A percentile compares a stretch with the other conserved stretches of the same genome.
phyloP scores from a whole-genome alignment of 1,140 invertebrate genomes.

The Formica exsecta region DNA sequence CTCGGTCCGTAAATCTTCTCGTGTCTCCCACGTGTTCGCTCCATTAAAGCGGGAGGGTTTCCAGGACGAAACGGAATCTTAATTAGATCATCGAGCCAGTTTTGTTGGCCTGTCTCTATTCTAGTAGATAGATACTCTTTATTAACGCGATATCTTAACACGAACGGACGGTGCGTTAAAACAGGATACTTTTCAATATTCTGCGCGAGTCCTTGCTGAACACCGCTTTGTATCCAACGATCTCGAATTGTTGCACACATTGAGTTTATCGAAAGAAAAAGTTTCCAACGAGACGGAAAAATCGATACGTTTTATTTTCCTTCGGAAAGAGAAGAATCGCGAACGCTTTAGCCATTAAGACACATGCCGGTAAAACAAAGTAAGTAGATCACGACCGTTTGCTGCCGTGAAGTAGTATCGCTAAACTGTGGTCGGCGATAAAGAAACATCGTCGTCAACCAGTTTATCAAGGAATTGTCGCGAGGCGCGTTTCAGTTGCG shows the following conservation, averaged over 20 bases:
- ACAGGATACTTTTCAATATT: conserved; percentile 6
- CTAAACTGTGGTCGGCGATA: conserved; percentile 18
- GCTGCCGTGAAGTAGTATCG: conserved; percentile 1
- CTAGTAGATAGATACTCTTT: not conserved
- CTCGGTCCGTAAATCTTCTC: conserved; percentile 9
- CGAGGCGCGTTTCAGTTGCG: conserved; percentile 2
- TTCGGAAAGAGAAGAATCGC: not conserved
- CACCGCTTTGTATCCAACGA: not conserved
- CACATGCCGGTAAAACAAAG: not conserved
- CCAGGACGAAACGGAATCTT: conserved; percentile 61
- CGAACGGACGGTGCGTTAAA: conserved; percentile 52
- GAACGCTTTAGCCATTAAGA: not conserved
- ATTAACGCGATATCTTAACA: conserved; percentile 5
- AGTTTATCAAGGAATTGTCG: not conserved
- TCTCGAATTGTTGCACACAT: conserved; percentile 14
- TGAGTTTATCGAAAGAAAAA: conserved; percentile 6
- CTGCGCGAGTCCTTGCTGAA: not conserved
- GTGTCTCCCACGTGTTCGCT: conserved; percentile 3
- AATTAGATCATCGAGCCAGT: conserved; percentile 66
- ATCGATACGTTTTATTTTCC: not conserved
- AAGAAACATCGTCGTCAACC: not conserved
- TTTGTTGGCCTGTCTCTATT: not conserved
- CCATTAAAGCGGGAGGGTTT: conserved; percentile 36
- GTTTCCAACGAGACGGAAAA: not conserved
- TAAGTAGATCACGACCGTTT: conserved; percentile 19